phyloP scores from a whole-genome alignment of 2,113 vertebrate species.

The Rhegmatorhina hoffmannsi region DNA sequence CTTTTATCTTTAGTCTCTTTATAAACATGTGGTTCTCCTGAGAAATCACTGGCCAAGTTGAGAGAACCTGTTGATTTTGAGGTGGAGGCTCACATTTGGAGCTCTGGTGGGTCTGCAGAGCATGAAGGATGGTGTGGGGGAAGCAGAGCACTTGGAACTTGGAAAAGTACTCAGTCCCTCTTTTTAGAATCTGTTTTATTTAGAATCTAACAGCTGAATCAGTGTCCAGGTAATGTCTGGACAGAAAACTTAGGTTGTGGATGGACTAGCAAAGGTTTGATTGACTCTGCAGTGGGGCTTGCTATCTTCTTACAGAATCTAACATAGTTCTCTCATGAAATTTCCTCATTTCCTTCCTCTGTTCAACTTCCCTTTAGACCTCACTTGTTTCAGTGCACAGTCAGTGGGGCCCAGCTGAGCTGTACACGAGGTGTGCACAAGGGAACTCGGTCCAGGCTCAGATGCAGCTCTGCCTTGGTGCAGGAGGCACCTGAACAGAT shows the following conservation, averaged over 20 bases:
- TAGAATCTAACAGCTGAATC: neutral
- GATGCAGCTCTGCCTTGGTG: neutral
- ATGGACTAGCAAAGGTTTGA: neutral
- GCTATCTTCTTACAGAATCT: neutral
- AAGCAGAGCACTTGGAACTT: neutral
- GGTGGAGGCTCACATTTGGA: neutral
- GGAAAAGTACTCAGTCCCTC: neutral
- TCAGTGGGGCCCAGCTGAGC: neutral
- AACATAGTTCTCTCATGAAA: neutral
- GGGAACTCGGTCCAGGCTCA: neutral
- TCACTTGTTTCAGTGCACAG: accelerated
- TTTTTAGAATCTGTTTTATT: too few species aligned
- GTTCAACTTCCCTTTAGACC: neutral
- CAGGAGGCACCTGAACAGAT: neutral
- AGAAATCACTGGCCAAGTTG: neutral
- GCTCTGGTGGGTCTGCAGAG: neutral
- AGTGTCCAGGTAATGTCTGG: neutral
- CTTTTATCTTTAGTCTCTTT: neutral
- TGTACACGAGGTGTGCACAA: accelerated
- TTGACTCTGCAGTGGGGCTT: neutral
- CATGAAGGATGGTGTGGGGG: accelerated
- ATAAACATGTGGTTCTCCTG: neutral
- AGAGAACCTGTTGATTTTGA: neutral
- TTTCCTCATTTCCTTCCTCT: constrained; percentile 3
- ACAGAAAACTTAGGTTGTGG: neutral